Percentiles rank a stretch among this genome's conserved stretches.
These are phyloP conservation scores for Colaptes auratus DNA, from an alignment of 2,113 vertebrate species.

Conservation along the genomic window DNA sequence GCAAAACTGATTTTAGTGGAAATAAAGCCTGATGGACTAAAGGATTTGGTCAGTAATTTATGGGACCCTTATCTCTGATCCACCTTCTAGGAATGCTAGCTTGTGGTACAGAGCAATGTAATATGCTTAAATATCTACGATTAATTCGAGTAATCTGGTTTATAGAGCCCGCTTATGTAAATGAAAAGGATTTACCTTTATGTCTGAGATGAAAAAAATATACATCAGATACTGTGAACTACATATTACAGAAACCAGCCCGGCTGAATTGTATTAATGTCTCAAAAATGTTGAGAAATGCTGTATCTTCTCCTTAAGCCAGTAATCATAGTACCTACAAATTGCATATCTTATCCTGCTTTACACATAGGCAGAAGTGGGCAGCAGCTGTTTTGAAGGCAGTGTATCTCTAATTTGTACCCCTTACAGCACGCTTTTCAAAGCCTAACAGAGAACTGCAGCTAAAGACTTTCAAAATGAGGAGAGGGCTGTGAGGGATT, in stretches of 20 bases:
- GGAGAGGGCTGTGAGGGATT: conserved; percentile 41
- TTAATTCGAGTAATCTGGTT: conserved; percentile 71
- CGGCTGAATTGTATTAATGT: conserved; percentile 60
- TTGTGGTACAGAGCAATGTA: conserved; percentile 53
- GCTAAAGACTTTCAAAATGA: conserved; percentile 45
- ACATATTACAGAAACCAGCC: conserved; percentile 60
- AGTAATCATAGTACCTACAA: conserved; percentile 62
- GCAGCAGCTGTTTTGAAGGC: conserved; percentile 53
- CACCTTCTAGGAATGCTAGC: conserved; percentile 61
- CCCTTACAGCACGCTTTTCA: conserved; percentile 48
- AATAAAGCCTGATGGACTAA: conserved; percentile 64
- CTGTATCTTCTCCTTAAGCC: conserved; percentile 57
- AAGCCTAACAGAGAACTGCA: conserved; percentile 29
- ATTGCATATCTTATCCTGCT: conserved; percentile 66
- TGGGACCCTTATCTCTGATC: conserved; percentile 62
- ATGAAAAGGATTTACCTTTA: conserved; percentile 74
- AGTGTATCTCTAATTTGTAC: conserved; percentile 33
- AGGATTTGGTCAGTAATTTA: conserved; percentile 66
- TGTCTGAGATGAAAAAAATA: conserved; percentile 70
- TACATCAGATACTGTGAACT: conserved; percentile 61
- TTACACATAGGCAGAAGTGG: conserved; percentile 43
- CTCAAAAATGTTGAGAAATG: conserved; percentile 57
- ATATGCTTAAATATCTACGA: conserved; percentile 66
- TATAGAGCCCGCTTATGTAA: conserved; percentile 56
- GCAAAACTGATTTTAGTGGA: conserved; percentile 64